Percentiles rank a stretch among this genome's conserved stretches.
phyloP scores from a whole-genome alignment of 2,797 vertebrate genomes.

The Macropus fuliginosus region DNA sequence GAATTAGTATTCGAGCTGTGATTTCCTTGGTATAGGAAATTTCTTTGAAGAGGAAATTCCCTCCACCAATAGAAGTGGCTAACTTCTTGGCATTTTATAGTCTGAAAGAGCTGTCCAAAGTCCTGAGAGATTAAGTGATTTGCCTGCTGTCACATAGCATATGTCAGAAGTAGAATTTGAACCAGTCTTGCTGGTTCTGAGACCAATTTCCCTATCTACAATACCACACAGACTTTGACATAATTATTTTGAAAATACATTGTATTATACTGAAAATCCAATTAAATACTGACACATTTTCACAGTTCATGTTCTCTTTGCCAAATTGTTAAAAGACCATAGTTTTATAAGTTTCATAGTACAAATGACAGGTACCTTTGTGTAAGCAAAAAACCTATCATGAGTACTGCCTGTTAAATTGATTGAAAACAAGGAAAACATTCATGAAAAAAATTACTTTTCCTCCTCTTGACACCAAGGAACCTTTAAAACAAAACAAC shows the following conservation, averaged over 20 bases:
- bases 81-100: not conserved
- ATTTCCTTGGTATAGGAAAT: not conserved
- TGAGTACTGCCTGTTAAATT: conserved; percentile 9
- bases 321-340: conserved; percentile 23
- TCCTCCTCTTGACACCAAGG: conserved; percentile 3
- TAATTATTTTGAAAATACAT: not conserved
- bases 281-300: conserved; percentile 13
- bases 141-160: not conserved
- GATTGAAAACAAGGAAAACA: conserved; percentile 37
- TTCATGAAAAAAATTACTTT: conserved; percentile 16
- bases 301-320: conserved; percentile 34
- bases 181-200: not conserved
- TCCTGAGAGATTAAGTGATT: not conserved
- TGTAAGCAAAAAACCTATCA: conserved; percentile 44
- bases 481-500: not conserved
- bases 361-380: conserved; percentile 25
- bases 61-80: not conserved
- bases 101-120: not conserved
- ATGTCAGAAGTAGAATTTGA: not conserved
- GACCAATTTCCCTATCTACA: not conserved
- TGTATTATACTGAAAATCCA: not conserved
- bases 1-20: not conserved
- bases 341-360: not conserved
- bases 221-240: not conserved
- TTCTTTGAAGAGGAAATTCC: not conserved